Conservation (phyloP, 2,113 vertebrate genomes). For the Labeo catla region DNA sequence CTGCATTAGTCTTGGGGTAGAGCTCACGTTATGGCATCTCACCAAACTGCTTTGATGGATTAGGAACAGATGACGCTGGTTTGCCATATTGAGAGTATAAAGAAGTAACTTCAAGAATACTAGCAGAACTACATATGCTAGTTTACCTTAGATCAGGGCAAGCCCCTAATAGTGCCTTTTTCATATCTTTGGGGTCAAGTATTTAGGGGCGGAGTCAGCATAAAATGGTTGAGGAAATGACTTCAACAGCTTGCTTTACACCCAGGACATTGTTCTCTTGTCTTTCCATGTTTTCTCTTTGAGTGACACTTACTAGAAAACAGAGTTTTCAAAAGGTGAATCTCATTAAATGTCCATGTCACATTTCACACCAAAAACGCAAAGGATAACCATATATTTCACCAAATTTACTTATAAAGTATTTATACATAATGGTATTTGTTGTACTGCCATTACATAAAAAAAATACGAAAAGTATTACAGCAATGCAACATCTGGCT, state of each 20-base stretch:
- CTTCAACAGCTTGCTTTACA: neutral
- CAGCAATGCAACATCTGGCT: too few species aligned
- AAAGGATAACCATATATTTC: neutral
- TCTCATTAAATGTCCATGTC: neutral
- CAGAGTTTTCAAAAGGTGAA: neutral
- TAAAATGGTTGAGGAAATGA: neutral
- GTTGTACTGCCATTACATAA: too few species aligned
- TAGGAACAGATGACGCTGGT: neutral
- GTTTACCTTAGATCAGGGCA: conserved; percentile 6
- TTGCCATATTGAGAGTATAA: neutral
- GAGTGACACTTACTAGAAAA: conserved; percentile 9
- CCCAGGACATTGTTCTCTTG: neutral
- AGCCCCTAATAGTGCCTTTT: conserved; percentile 44
- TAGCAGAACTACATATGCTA: neutral
- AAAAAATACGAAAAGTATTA: too few species aligned
- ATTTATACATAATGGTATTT: too few species aligned
- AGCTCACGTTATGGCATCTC: conserved; percentile 9
- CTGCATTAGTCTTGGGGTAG: conserved; percentile 44
- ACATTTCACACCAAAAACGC: neutral
- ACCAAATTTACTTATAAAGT: too few species aligned
- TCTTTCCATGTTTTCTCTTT: too few species aligned
- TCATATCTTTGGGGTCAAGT: conserved; percentile 35
- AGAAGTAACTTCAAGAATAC: conserved; percentile 15
- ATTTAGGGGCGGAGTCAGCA: neutral
- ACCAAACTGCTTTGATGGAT: neutral